phyloP scores from a whole-genome alignment of 2,113 vertebrate genomes.

The Stegastes partitus region DNA sequence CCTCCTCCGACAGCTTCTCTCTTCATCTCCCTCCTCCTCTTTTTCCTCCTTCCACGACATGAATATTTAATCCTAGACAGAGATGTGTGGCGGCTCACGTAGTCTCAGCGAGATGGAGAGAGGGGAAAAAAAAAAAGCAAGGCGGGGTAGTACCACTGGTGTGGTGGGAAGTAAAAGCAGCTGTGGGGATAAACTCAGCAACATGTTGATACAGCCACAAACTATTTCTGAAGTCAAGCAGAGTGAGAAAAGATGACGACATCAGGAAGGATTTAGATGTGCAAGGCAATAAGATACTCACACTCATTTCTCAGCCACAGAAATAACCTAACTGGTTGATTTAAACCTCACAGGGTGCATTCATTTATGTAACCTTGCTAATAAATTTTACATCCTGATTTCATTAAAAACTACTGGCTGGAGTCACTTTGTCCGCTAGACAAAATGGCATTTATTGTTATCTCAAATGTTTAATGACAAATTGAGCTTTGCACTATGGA shows the following conservation, averaged over 20 bases:
- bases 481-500: too few species aligned
- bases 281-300: background rate
- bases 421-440: background rate
- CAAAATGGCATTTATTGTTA: too few species aligned
- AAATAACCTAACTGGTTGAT: background rate
- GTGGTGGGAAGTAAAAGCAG: conserved; percentile 4
- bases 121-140: background rate
- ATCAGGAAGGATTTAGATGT: conserved; percentile 2
- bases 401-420: background rate
- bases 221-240: background rate
- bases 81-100: conserved; percentile 63
- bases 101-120: conserved; percentile 28
- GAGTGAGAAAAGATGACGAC: background rate
- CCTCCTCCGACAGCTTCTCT: conserved; percentile 3
- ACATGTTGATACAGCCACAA: background rate
- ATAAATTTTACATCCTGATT: conserved; percentile 12
- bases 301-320: background rate
- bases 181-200: background rate
- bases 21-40: background rate
- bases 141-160: background rate
- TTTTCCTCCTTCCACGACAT: background rate
- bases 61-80: conserved; percentile 14
- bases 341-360: background rate
- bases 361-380: background rate
- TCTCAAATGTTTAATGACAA: background rate